Percentiles rank a stretch among this genome's conserved stretches.
Evolutionary conservation across 2,113 vertebrate species (phyloP).

Genomic region (Saguinus midas): DNA sequence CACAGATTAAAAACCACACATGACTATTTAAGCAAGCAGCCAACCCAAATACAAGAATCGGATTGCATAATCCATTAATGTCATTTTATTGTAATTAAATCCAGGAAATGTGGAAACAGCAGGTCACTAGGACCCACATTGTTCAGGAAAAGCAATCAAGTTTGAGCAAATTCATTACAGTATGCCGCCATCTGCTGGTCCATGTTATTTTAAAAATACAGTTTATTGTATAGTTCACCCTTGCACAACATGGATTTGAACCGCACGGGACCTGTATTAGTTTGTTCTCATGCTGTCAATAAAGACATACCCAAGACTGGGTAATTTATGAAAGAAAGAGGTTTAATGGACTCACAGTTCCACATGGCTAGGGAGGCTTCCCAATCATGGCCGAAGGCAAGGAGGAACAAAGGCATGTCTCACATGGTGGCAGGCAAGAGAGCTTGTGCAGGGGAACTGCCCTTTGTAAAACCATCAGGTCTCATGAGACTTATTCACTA

Average conservation of each 20-base stretch:
- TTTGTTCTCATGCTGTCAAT: too few relatives aligned
- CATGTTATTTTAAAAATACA: not conserved
- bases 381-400: too few relatives aligned
- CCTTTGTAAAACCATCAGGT: too few relatives aligned
- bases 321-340: too few relatives aligned
- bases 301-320: too few relatives aligned
- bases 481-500: too few relatives aligned
- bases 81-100: not conserved
- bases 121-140: not conserved
- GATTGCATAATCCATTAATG: not conserved
- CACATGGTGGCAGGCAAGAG: too few relatives aligned
- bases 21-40: not conserved
- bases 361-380: too few relatives aligned
- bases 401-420: too few relatives aligned
- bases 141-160: not conserved
- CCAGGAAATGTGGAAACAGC: not conserved
- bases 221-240: not conserved
- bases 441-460: too few relatives aligned
- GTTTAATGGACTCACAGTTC: too few relatives aligned
- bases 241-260: not conserved
- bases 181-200: conserved; percentile 45
- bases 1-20: not conserved
- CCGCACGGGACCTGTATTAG: too few relatives aligned
- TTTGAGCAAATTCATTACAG: not conserved
- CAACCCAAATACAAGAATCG: not conserved